Base-by-base conservation (phyloP, 2,888 invertebrate genomes). In the Eudasyphora cyanicolor region DNA sequence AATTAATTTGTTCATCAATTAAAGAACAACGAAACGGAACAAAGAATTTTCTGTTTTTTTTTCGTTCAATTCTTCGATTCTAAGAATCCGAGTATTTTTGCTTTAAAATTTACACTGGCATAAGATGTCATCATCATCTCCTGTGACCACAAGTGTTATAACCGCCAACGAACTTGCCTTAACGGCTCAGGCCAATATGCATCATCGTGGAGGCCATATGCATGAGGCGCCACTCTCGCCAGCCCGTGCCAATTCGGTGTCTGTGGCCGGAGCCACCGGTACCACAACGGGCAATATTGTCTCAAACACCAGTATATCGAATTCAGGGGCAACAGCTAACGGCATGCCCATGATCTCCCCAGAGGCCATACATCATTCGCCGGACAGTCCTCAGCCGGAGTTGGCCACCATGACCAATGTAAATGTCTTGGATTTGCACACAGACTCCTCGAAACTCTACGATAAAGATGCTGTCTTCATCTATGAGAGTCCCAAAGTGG, bases 331-430 rank as follows among this genome's bases (percentile, higher is more conserved):
- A 73, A 87, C 88, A 12, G 87, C 89, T 51, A 91, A 91, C 88
- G 91, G 91, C 27, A 87, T 92, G 32, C 89, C 91, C 2, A 87
- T 92, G 17, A 82, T 92, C 64, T 89, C 91, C 17, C 86, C 89
- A 64, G 87, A 87, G 84, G 88, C 90, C 17, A 91, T 92, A 89
- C 92, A 92, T 76, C 92, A 92, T 76, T 92, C 92, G 12, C 94
- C 94, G 60, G 94, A 95, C 71, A 92, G 94, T 92, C 95, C 94
- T 88, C 95, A 95, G 88, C 94, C 95, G 85, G 95, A 97, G 92
- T 93, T 97, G 87, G 96, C 96, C 86, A 97, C 96, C 89, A 97
- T 97, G 97, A 97, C 96, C 84, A 96, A 97, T 79, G 97, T 97
- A 86, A 96, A 96, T 89, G 96, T 96, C 45, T 94, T 96, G 88